Percentiles rank a stretch among this genome's conserved stretches.
phyloP scores from a whole-genome alignment of 2,113 vertebrate genomes.

The Microcebus griseorufus region DNA sequence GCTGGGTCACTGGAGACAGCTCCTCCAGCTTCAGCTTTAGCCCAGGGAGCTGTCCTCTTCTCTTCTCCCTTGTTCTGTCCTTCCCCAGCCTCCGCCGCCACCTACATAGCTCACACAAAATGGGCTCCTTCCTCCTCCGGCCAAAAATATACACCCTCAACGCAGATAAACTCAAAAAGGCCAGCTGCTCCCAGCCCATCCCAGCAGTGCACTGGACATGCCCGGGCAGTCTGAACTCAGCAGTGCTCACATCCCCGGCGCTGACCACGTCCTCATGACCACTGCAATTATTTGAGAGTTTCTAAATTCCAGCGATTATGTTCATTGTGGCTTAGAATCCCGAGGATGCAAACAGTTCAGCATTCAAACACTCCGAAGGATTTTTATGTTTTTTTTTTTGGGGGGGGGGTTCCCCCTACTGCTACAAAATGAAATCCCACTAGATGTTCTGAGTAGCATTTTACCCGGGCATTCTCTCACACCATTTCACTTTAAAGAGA shows the following conservation, averaged over 20 bases:
- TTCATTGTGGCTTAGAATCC: not conserved
- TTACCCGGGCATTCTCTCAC: not conserved
- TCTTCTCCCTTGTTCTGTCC: fast-evolving
- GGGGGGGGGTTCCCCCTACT: not conserved
- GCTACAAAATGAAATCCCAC: conserved; percentile 2
- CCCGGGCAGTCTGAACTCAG: not conserved
- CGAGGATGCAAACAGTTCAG: not conserved
- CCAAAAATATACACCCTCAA: not conserved
- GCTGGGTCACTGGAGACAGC: not conserved
- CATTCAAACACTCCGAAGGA: not conserved
- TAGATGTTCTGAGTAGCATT: not conserved
- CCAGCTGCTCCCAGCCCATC: not conserved
- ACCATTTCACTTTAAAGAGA: not conserved
- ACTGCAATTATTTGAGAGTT: not conserved
- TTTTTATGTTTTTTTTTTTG: not conserved
- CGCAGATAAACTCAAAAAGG: not conserved
- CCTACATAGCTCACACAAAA: not conserved
- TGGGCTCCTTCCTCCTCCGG: not conserved
- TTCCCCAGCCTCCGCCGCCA: not conserved
- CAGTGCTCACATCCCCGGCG: not conserved
- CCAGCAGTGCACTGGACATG: not conserved
- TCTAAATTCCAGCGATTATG: not conserved
- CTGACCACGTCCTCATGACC: not conserved
- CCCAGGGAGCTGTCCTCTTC: not conserved
- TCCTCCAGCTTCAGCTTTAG: not conserved